phyloP scores from a whole-genome alignment of 2,797 vertebrate genomes.

The Coracias cyanogaster region DNA sequence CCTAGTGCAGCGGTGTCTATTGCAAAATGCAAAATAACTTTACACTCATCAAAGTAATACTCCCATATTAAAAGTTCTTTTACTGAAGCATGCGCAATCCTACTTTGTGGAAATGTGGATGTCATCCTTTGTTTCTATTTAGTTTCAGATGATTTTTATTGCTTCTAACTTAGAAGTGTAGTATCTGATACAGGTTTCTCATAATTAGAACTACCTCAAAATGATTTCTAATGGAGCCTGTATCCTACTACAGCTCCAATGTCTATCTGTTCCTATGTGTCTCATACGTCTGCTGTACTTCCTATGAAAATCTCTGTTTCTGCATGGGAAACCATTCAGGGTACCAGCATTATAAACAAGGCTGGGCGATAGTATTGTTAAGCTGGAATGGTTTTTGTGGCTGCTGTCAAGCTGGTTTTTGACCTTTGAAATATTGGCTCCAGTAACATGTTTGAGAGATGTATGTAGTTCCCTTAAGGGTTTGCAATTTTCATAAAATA shows the following conservation, averaged over 20 bases:
- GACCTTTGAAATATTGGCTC: conserved; percentile 11
- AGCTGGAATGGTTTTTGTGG: neutral
- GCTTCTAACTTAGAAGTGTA: neutral
- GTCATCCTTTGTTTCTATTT: neutral
- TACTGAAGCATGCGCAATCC: neutral
- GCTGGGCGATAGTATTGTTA: neutral
- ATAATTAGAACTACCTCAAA: neutral
- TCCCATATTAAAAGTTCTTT: neutral
- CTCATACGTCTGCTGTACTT: neutral
- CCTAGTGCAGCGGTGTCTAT: neutral
- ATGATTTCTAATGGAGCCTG: neutral
- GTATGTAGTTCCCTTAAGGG: neutral
- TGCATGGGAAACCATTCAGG: neutral
- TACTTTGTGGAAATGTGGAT: neutral
- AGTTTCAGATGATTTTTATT: neutral
- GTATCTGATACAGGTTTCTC: neutral
- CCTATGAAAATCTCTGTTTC: neutral
- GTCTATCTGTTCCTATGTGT: neutral
- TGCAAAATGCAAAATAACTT: neutral
- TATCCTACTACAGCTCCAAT: neutral
- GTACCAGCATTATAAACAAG: neutral
- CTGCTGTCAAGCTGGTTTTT: neutral
- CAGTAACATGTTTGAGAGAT: neutral
- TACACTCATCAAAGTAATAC: neutral
- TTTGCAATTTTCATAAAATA: neutral